Evolutionary conservation across 1,140 invertebrate species (phyloP).

Genomic region (Arion vulgaris): DNA sequence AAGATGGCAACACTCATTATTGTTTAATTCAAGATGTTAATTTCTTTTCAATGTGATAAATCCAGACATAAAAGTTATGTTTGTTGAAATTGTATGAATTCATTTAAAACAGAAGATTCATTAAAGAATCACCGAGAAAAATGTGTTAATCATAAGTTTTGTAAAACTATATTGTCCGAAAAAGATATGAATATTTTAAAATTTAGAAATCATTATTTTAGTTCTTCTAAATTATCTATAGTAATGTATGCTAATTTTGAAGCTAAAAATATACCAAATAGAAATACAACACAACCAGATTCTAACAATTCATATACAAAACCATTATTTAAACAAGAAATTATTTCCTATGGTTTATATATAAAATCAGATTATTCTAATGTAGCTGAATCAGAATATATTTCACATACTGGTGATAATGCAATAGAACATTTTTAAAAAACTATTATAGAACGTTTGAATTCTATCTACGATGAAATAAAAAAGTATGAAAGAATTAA

Average conservation of each 20-base stretch:
- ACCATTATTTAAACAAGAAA: too few relatives aligned
- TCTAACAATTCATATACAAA: slow-evolving; percentile 8
- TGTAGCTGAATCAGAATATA: too few relatives aligned
- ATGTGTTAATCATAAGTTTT: slow-evolving; percentile 15
- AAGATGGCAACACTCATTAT: slow-evolving; percentile 3
- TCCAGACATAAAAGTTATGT: too few relatives aligned
- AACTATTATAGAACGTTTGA: slow-evolving; percentile 1
- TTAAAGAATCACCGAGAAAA: slow-evolving; percentile 4
- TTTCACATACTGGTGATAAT: too few relatives aligned
- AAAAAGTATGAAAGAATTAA: neutral
- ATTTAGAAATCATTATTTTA: slow-evolving; percentile 10
- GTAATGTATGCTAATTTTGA: too few relatives aligned
- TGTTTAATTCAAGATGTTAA: too few relatives aligned
- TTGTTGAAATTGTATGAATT: slow-evolving; percentile 11
- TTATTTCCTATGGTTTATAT: too few relatives aligned
- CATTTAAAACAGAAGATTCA: slow-evolving; percentile 5
- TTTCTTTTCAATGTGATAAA: too few relatives aligned
- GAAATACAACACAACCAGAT: neutral
- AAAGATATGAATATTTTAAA: slow-evolving; percentile 8
- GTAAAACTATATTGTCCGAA: neutral
- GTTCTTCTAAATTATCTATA: neutral
- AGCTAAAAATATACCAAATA: too few relatives aligned
- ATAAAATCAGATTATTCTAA: too few relatives aligned
- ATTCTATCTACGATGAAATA: neutral
- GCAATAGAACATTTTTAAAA: slow-evolving; percentile 3